Evolutionary conservation across 1,140 invertebrate species (phyloP).

Genomic region (Pogonus chalceus): DNA sequence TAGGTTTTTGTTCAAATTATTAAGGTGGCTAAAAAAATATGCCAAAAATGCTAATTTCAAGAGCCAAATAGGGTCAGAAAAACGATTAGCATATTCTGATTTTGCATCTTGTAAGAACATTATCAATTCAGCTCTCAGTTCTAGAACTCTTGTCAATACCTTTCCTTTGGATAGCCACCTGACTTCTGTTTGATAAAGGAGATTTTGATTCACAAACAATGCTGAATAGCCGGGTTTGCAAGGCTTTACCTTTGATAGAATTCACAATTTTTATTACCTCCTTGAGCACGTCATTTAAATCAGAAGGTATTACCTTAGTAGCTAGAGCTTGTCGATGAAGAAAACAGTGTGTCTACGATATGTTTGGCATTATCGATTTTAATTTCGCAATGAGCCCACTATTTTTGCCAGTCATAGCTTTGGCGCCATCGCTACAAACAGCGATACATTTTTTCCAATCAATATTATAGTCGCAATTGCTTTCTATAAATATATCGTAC

Average conservation of each 20-base stretch:
- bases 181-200: slow-evolving; percentile 17
- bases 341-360: slow-evolving; percentile 26
- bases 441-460: slow-evolving; percentile 23
- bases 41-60: too few relatives aligned
- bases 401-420: slow-evolving; percentile 29
- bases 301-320: slow-evolving; percentile 19
- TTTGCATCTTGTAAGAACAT: slow-evolving; percentile 13
- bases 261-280: slow-evolving; percentile 21
- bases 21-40: too few relatives aligned
- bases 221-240: slow-evolving; percentile 22
- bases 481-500: slow-evolving; percentile 21
- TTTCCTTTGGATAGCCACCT: slow-evolving; percentile 18
- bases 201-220: slow-evolving; percentile 21
- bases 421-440: slow-evolving; percentile 32
- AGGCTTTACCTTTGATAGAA: slow-evolving; percentile 26
- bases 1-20: slow-evolving; percentile 17
- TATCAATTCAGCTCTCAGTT: slow-evolving; percentile 15
- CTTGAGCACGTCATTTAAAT: too few relatives aligned
- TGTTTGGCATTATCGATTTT: slow-evolving; percentile 25
- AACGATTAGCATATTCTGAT: too few relatives aligned
- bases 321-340: slow-evolving; percentile 27
- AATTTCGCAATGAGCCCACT: slow-evolving; percentile 26
- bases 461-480: slow-evolving; percentile 16
- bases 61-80: too few relatives aligned
- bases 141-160: slow-evolving; percentile 16